Evolutionary conservation across 2,888 invertebrate species (phyloP).

Genomic region (Flexamia atlantica): DNA sequence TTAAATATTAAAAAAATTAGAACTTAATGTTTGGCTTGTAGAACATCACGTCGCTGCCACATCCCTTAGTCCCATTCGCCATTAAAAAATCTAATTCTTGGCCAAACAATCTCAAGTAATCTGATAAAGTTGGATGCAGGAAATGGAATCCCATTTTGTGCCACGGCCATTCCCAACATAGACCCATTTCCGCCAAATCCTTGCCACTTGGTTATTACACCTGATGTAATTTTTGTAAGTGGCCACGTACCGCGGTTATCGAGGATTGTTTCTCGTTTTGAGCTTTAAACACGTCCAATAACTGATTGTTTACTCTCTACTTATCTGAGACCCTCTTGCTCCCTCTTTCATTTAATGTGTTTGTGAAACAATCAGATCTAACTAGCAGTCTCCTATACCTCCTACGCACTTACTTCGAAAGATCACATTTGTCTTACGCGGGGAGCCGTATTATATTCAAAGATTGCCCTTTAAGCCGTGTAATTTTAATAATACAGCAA

Average conservation of each 20-base stretch:
- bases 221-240: neutral
- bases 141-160: constrained; percentile 1
- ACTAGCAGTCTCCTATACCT: neutral
- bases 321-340: constrained; percentile 5
- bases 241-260: constrained; percentile 15
- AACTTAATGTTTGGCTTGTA: no score
- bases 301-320: constrained; percentile 38
- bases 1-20: no score
- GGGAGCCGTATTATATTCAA: no score
- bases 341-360: constrained; percentile 35
- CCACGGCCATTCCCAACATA: constrained; percentile 10
- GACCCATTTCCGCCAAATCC: constrained; percentile 20
- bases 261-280: constrained; percentile 33
- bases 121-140: neutral
- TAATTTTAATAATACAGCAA: no score
- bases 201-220: neutral
- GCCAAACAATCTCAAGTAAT: no score
- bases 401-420: no score
- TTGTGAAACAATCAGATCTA: neutral
- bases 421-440: no score
- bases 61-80: no score
- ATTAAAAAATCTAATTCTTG: no score
- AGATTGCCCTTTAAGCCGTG: no score
- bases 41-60: no score
- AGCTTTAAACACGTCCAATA: constrained; percentile 43